Evolutionary conservation across 2,113 vertebrate genomes (phyloP).

Genomic region (Sebastes fasciatus): DNA sequence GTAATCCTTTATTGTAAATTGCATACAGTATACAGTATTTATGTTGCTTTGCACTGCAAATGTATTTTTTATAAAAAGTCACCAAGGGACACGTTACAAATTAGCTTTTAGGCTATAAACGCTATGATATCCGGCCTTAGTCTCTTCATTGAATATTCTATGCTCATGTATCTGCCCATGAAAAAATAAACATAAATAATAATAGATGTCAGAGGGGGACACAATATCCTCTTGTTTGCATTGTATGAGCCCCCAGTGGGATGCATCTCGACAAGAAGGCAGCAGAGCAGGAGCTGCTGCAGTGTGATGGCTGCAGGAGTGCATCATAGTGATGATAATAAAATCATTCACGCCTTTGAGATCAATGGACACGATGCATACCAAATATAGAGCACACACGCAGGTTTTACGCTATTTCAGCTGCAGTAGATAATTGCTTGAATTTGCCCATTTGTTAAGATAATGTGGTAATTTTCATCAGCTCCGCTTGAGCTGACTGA

Average conservation of each 20-base stretch:
- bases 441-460: conserved; percentile 38
- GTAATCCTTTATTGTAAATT: background rate
- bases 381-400: background rate
- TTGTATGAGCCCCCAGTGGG: conserved; percentile 4
- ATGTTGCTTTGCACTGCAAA: background rate
- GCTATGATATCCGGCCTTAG: background rate
- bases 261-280: background rate
- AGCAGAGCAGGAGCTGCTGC: conserved; percentile 19
- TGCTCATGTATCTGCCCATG: background rate
- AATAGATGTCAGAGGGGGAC: background rate
- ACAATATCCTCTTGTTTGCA: conserved; percentile 15
- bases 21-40: background rate
- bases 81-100: background rate
- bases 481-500: conserved; percentile 32
- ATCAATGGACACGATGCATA: conserved; percentile 20
- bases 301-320: background rate
- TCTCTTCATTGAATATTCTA: background rate
- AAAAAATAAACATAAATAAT: conserved; percentile 34
- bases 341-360: conserved; percentile 20
- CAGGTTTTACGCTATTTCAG: conserved; percentile 16
- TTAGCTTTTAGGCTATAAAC: background rate
- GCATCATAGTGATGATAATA: conserved; percentile 9
- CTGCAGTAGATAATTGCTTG: conserved; percentile 5
- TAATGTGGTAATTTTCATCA: conserved; percentile 39
- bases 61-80: background rate